Evolutionary conservation across 2,113 vertebrate species (phyloP).

Genomic region (Pelecanoides urinatrix): DNA sequence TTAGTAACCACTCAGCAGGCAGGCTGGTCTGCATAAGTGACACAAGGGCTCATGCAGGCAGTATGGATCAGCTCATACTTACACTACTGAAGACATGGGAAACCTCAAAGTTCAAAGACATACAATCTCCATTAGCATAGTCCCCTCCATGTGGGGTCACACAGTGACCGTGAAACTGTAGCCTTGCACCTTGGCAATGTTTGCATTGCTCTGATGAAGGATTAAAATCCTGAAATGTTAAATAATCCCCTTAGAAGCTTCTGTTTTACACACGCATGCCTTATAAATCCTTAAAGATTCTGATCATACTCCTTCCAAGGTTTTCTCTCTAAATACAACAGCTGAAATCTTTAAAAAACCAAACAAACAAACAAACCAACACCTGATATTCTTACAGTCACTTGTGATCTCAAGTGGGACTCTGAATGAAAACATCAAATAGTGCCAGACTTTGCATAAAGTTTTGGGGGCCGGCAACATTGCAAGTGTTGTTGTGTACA

Average conservation of each 20-base stretch:
- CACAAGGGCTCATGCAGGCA: background rate
- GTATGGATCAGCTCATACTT: background rate
- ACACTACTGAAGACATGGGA: background rate
- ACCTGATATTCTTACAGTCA: background rate
- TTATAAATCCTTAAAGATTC: background rate
- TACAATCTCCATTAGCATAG: background rate
- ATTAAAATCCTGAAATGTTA: background rate
- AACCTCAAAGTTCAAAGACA: background rate
- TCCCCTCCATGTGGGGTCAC: background rate
- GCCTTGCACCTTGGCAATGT: background rate
- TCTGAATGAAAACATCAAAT: background rate
- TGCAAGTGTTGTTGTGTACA: background rate
- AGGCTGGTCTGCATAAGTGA: background rate
- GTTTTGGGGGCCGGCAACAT: too few species aligned
- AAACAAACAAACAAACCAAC: too few species aligned
- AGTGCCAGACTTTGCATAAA: background rate
- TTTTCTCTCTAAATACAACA: background rate
- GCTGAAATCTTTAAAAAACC: background rate
- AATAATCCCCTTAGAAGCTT: background rate
- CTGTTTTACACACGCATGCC: background rate
- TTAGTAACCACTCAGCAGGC: background rate
- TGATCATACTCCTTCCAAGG: too few species aligned
- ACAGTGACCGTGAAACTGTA: background rate
- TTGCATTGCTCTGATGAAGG: accelerated
- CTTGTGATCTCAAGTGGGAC: background rate